Percentiles rank a stretch among this genome's conserved stretches.
Evolutionary conservation across 2,113 vertebrate species (phyloP).

Genomic region (Gopherus evgoodei): DNA sequence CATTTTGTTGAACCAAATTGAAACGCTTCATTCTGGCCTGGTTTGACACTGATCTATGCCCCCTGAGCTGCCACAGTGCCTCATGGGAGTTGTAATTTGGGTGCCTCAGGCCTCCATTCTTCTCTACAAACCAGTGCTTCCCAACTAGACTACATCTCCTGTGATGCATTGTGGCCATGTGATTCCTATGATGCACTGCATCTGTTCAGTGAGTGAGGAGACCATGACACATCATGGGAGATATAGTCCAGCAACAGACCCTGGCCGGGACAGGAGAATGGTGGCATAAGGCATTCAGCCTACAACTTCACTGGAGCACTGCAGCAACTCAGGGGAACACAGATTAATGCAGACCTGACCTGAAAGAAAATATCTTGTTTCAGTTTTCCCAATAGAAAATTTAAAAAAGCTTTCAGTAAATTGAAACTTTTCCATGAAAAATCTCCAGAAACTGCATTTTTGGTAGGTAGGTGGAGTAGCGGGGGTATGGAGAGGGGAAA

Average conservation of each 20-base stretch:
- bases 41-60: too few species aligned
- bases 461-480: too few species aligned
- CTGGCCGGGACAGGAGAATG: neutral
- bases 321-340: neutral
- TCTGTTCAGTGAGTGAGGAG: neutral
- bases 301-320: neutral
- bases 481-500: neutral
- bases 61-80: too few species aligned
- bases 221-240: neutral
- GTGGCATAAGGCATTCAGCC: neutral
- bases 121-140: too few species aligned
- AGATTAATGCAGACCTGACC: neutral
- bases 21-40: too few species aligned
- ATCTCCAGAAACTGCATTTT: neutral
- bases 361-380: neutral
- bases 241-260: neutral
- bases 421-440: neutral
- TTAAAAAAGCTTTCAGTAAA: neutral
- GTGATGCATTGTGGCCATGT: neutral
- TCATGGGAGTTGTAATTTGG: too few species aligned
- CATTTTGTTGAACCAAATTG: too few species aligned
- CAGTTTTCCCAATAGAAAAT: neutral
- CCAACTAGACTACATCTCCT: neutral
- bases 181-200: neutral
- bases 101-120: too few species aligned